Evolutionary conservation across 2,797 vertebrate species (phyloP).

Genomic region (Cyprinodon diabolis): DNA sequence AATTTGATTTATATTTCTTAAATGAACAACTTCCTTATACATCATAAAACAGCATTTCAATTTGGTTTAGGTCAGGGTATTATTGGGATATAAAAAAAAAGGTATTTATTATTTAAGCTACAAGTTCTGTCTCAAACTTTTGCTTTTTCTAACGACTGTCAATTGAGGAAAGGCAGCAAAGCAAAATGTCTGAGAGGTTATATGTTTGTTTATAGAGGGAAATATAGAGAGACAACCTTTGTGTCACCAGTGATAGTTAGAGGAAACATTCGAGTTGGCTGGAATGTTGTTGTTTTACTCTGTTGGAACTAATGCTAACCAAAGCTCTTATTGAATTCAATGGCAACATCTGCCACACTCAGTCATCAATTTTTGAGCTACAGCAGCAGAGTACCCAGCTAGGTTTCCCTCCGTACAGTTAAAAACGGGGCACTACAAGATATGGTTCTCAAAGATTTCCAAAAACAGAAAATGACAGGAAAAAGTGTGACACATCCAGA

Average conservation of each 20-base stretch:
- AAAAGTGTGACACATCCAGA: background rate
- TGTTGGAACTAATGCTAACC: background rate
- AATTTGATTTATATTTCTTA: background rate
- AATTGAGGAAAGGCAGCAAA: background rate
- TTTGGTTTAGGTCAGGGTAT: background rate
- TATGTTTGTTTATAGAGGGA: background rate
- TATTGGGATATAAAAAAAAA: background rate
- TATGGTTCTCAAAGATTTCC: background rate
- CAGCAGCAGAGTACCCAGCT: background rate
- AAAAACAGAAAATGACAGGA: background rate
- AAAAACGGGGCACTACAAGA: background rate
- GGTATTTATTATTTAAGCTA: background rate
- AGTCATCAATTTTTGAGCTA: background rate
- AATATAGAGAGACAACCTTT: background rate
- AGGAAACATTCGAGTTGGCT: background rate
- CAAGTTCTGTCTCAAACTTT: background rate
- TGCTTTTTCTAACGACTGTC: background rate
- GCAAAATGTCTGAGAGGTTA: background rate
- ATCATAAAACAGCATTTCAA: background rate
- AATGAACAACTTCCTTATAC: background rate
- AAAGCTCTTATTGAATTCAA: background rate
- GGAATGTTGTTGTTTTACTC: background rate
- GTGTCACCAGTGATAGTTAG: background rate
- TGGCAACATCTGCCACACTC: background rate
- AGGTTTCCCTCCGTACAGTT: background rate